phyloP scores from a whole-genome alignment of 2,888 invertebrate species.

The Coelopa pilipes region DNA sequence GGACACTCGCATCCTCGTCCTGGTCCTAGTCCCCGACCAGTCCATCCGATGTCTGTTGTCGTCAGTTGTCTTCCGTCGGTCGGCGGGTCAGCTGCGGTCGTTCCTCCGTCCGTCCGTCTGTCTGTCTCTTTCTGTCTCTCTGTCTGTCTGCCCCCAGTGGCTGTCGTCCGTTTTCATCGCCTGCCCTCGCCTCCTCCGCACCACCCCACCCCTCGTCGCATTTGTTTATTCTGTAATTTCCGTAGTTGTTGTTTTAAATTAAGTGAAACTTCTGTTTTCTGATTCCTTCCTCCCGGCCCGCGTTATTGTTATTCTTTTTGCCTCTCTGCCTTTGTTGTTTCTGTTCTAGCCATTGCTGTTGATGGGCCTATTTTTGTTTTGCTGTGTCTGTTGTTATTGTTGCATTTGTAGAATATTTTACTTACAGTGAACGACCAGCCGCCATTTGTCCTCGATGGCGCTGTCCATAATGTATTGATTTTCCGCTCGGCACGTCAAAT shows the following conservation, averaged over 20 bases:
- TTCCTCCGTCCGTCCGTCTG: not conserved
- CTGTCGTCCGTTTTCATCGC: not conserved
- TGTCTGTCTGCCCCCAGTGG: not conserved
- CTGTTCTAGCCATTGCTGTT: too few relatives aligned
- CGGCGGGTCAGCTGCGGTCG: too few relatives aligned
- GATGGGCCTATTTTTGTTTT: slow-evolving; percentile 33
- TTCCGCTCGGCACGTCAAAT: slow-evolving; percentile 88
- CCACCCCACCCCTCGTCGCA: not conserved
- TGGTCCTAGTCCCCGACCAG: too few relatives aligned
- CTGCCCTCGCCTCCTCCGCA: too few relatives aligned
- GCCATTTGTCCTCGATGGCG: slow-evolving; percentile 87
- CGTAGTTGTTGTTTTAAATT: slow-evolving; percentile 22
- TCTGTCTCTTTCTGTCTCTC: not conserved
- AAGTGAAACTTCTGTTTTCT: slow-evolving; percentile 25
- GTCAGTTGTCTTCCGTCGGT: too few relatives aligned
- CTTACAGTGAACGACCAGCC: slow-evolving; percentile 90
- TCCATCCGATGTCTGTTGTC: too few relatives aligned
- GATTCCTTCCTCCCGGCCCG: too few relatives aligned
- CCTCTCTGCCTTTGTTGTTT: too few relatives aligned
- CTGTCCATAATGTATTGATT: slow-evolving; percentile 86
- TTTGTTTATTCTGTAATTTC: not conserved
- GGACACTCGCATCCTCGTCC: slow-evolving; percentile 35
- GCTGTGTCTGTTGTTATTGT: slow-evolving; percentile 4
- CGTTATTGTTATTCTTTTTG: too few relatives aligned
- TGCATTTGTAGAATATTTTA: slow-evolving; percentile 54